Evolutionary conservation across 2,888 invertebrate genomes (phyloP), one percentile per base, ranked within the genome.

Genomic region (Ariolimax columbianus): DNA sequence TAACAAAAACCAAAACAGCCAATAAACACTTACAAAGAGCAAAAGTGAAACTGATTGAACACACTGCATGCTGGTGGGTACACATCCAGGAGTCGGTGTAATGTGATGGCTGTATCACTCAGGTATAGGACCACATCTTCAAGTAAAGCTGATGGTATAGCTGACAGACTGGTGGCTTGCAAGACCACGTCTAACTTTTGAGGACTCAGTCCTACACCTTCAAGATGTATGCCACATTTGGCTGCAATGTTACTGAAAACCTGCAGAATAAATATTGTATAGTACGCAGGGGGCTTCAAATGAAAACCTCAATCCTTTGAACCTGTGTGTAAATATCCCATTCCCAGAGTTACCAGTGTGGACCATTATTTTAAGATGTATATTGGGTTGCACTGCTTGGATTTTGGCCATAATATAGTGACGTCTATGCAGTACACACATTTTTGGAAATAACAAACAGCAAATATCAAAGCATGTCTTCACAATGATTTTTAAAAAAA

Each of bases 61-160:
- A 95, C 88, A 87, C 91, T 77, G 92, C 94, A 95, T 51, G 95
- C 95, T 11, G 95, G 94, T 0, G 96, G 95, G 91, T 96, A 96
- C 0, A 96, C 95, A 82, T 96, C 96, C n/a, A 97, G 90, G 85
- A 97, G 96, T 89, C 96, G 94, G 90, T 95, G 95, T 77, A 97
- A 91, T 0, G 96, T 96, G 91, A 96, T 95, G 0, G 96, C 95
- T 26, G 96, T 96, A 91, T 97, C 97, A 83, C 96, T 92, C 63
- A 97, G 92, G 90, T 96, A 96, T 68, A 96, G 92, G 0, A 96
- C 95, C 55, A 97, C 92, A 92, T 97, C 97, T 87, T 95, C 95
- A n/a, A 96, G 91, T 26, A 92, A 91, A 38, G 84, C 72, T 23
- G 90, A 89, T 85, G 92, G 90, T 84, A 93, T 90, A 72, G 90